Conservation (phyloP, 2,797 vertebrate genomes). For the Danio tinwini region DNA sequence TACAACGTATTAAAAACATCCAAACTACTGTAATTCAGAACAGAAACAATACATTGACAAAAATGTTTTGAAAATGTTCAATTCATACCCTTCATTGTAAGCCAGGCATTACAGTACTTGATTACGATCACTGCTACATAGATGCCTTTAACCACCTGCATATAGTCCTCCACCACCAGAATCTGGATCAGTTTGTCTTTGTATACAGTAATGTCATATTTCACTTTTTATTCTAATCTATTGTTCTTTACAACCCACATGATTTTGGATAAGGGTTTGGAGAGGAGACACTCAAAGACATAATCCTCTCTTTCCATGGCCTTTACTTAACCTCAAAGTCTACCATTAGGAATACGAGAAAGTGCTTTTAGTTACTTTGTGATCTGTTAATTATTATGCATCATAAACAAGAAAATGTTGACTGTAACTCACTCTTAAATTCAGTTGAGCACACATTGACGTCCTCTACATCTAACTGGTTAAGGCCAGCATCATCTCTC, state of each 20-base stretch:
- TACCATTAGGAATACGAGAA: conserved; percentile 67
- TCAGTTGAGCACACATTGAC: conserved; percentile 86
- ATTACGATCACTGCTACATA: conserved; percentile 80
- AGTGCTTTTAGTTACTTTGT: neutral
- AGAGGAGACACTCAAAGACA: conserved; percentile 80
- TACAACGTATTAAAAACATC: neutral
- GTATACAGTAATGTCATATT: conserved; percentile 78
- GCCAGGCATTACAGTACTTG: conserved; percentile 84
- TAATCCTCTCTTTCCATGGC: conserved; percentile 78
- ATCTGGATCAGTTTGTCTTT: conserved; percentile 84
- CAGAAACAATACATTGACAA: too few relatives aligned
- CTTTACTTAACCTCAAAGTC: conserved; percentile 77
- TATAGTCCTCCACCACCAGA: conserved; percentile 79
- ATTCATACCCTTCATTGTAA: conserved; percentile 84
- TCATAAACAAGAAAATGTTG: neutral
- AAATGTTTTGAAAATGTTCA: neutral
- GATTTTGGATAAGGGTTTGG: conserved; percentile 76
- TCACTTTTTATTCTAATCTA: conserved; percentile 73
- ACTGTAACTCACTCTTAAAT: conserved; percentile 75
- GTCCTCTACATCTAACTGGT: conserved; percentile 84
- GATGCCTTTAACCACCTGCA: conserved; percentile 81
- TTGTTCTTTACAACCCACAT: conserved; percentile 81
- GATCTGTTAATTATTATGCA: neutral
- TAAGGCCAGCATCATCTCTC: conserved; percentile 85
- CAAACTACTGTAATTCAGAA: neutral